Base-by-base conservation (phyloP, 2,797 vertebrate species). In the Gallirallus australis region DNA sequence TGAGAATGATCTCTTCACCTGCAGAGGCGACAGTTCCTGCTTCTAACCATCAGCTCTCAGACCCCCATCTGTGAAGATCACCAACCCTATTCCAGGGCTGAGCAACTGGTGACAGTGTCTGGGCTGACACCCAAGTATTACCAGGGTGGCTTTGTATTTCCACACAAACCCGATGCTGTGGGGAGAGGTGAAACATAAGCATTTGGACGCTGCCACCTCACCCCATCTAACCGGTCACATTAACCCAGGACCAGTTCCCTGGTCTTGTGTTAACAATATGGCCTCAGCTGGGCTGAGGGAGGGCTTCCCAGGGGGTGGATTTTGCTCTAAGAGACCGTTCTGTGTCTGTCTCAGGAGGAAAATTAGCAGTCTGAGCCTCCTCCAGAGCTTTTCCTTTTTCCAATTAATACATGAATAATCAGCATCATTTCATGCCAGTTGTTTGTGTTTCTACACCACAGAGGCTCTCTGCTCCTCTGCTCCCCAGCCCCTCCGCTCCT, bases 381-480 rank as follows among this genome's bases (percentile, higher is more conserved):
- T 91, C 80, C 73, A 57, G 82, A 93, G 42, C 39, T 50, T 57
- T 82, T 54, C 13, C 37, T 89, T 93, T 82, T 94, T 78, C 61
- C 83, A 81, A 40, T 85, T 86, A 88, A 77, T 61, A 73, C 33
- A 47, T 52, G 86, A 96, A 81, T 85, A 94, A 95, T 89, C 79
- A 91, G 65, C 53, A 72, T 92, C 45, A 86, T 83, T 80, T 81
- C 79, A 76, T 68, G 57, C 27, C 90, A 76, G 40, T 63, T 83
- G 87, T 80, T 94, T 65, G 57, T 54, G 37, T 66, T 87, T 81
- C 25, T 47, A 68, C 37, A 82, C 53, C 71, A 37, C 18, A 37
- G 37, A 86, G 37, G 60, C 65, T 82, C 61, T 39, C 37, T 60
- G 35, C 28, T 85, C 40, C 76, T 83, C 63, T 68, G 73, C 54